Evolutionary conservation across 2,888 invertebrate species (phyloP).

Genomic region (Eremobia ochroleuca): DNA sequence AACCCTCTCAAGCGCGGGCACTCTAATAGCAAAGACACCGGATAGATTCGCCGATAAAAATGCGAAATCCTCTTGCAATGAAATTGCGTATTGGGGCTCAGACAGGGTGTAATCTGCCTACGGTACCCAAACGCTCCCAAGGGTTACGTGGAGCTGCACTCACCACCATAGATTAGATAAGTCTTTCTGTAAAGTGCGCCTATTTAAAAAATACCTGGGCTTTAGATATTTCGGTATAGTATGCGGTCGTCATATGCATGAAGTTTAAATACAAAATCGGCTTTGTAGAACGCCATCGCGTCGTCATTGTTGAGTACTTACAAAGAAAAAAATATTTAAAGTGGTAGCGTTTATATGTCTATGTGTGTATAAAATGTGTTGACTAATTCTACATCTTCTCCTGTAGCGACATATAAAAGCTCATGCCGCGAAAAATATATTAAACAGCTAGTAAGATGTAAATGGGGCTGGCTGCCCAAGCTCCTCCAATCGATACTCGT

Average conservation of each 20-base stretch:
- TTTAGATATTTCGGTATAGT: not conserved
- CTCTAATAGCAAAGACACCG: slow-evolving; percentile 81
- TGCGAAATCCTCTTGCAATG: slow-evolving; percentile 87
- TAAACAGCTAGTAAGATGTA: not conserved
- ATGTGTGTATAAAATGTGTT: no score
- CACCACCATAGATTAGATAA: slow-evolving; percentile 77
- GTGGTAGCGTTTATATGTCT: no score
- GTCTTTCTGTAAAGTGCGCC: slow-evolving; percentile 11
- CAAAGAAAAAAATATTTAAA: not conserved
- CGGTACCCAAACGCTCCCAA: slow-evolving; percentile 87
- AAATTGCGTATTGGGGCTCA: slow-evolving; percentile 90
- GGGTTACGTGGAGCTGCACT: slow-evolving; percentile 82
- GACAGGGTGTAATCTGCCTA: slow-evolving; percentile 90
- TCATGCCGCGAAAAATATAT: not conserved
- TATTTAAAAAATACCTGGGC: slow-evolving; percentile 7
- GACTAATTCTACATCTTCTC: not conserved
- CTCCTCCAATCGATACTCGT: no score
- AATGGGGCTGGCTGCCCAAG: not conserved
- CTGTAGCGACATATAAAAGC: not conserved
- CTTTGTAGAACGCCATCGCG: not conserved
- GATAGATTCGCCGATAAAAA: slow-evolving; percentile 86
- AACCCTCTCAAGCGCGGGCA: slow-evolving; percentile 74
- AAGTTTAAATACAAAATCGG: not conserved
- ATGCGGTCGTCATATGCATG: no score
- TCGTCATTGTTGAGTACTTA: not conserved